phyloP scores from a whole-genome alignment of 2,797 vertebrate species.

The Periophthalmus magnuspinnatus region DNA sequence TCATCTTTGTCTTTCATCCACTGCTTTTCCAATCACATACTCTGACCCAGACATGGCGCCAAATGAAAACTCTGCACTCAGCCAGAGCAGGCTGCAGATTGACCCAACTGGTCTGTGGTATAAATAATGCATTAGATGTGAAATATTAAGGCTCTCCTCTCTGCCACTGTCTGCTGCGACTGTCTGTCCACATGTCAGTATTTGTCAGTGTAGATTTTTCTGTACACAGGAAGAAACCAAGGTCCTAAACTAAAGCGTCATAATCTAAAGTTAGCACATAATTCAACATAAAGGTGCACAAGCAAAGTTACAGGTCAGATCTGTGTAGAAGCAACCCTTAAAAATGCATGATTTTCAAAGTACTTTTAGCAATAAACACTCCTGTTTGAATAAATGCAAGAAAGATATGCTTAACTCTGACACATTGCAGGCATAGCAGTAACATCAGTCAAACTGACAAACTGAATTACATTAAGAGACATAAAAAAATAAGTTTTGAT shows the following conservation, averaged over 20 bases:
- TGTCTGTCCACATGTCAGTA: constrained; percentile 24
- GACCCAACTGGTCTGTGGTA: constrained; percentile 43
- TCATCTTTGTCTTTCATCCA: constrained; percentile 74
- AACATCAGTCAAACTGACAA: too few species aligned
- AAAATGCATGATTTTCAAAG: too few species aligned
- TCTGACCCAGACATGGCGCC: constrained; percentile 17
- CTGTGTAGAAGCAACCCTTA: too few species aligned
- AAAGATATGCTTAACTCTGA: too few species aligned
- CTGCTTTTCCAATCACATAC: constrained; percentile 44
- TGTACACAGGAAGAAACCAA: neutral
- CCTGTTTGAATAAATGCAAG: too few species aligned
- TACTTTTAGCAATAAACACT: too few species aligned
- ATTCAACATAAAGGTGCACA: too few species aligned
- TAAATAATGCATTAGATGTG: constrained; percentile 74
- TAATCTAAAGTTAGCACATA: neutral
- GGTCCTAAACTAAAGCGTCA: neutral
- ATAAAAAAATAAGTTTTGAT: too few species aligned
- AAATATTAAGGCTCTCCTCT: constrained; percentile 73
- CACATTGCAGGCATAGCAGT: too few species aligned
- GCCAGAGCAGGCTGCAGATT: constrained; percentile 62
- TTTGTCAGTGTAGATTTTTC: constrained; percentile 9
- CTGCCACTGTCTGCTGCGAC: constrained; percentile 44
- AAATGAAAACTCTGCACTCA: constrained; percentile 60
- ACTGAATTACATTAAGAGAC: too few species aligned
- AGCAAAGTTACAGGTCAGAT: too few species aligned